Percentiles rank a stretch among this genome's conserved stretches.
These are phyloP conservation scores for Porites australiensis DNA, from an alignment of 64 coral and sea anemone species.

Conservation along the genomic window DNA sequence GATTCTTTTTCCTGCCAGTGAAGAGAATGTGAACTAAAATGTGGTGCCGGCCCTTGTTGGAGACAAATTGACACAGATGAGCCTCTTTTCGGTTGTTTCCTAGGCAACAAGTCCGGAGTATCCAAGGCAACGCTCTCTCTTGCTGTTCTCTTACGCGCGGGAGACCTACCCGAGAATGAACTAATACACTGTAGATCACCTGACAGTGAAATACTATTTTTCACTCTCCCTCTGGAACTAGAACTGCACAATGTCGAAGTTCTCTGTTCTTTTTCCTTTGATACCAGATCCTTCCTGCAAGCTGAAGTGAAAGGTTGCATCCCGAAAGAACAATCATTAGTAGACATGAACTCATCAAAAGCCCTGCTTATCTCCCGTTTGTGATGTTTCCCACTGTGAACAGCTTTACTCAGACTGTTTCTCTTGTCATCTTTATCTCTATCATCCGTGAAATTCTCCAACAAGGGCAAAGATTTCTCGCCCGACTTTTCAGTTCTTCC, in stretches of 20 bases:
- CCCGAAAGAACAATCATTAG: neutral
- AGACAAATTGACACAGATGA: neutral
- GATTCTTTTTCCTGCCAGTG: neutral
- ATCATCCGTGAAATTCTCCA: neutral
- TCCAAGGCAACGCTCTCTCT: neutral
- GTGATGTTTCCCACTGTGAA: neutral
- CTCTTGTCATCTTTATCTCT: neutral
- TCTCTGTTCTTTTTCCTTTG: neutral
- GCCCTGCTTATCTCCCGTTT: neutral
- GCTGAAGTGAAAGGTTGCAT: neutral
- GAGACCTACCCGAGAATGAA: neutral
- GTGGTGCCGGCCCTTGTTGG: neutral
- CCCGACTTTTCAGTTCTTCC: neutral
- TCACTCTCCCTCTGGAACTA: neutral
- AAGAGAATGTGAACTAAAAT: neutral
- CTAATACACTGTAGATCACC: neutral
- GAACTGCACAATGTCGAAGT: too few species aligned
- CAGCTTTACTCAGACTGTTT: neutral
- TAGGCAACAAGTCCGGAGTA: neutral
- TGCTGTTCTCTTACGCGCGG: neutral
- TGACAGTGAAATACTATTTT: neutral
- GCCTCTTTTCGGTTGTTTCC: slow-evolving; percentile 5
- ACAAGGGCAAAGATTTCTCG: neutral
- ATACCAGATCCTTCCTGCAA: neutral
- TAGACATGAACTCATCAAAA: too few species aligned